phyloP scores from a whole-genome alignment of 1,140 invertebrate species.

The Drosophila bipectinata region DNA sequence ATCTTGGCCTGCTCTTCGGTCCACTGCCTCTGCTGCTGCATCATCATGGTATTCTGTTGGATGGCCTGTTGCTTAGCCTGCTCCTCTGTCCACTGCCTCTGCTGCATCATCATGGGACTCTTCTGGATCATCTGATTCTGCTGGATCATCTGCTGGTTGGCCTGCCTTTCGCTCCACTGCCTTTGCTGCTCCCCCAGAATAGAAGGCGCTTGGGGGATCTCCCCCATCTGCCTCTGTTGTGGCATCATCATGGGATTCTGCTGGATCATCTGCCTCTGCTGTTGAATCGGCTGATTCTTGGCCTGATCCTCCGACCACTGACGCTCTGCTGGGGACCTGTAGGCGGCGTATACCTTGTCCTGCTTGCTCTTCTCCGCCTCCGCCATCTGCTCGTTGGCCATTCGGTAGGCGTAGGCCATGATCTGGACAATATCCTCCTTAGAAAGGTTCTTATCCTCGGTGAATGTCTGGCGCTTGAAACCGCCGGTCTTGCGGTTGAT shows the following conservation, averaged over 20 bases:
- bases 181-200: not conserved
- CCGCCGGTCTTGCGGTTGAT: conserved; percentile 1
- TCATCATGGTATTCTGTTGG: conserved; percentile 7
- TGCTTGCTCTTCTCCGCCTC: conserved; percentile 18
- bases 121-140: conserved; percentile 7
- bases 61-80: not conserved
- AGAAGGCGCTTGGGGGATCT: not conserved
- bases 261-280: no score
- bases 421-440: conserved; percentile 73
- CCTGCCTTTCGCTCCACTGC: conserved; percentile 22
- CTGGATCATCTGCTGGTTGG: not conserved
- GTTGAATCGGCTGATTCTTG: no score
- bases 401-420: conserved; percentile 75
- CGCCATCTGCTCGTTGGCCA: conserved; percentile 56
- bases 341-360: conserved; percentile 54
- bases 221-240: conserved; percentile 17
- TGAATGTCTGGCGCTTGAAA: conserved; percentile 59
- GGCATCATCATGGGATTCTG: not conserved
- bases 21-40: conserved; percentile 23
- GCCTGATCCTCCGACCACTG: not conserved
- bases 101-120: not conserved
- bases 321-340: conserved; percentile 10
- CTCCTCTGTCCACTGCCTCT: not conserved
- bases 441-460: conserved; percentile 29
- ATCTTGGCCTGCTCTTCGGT: conserved; percentile 13